Percentiles rank a stretch among this genome's conserved stretches.
These are phyloP conservation scores for Harmothoe impar DNA, from an alignment of 2,888 invertebrate species.

Conservation along the genomic window DNA sequence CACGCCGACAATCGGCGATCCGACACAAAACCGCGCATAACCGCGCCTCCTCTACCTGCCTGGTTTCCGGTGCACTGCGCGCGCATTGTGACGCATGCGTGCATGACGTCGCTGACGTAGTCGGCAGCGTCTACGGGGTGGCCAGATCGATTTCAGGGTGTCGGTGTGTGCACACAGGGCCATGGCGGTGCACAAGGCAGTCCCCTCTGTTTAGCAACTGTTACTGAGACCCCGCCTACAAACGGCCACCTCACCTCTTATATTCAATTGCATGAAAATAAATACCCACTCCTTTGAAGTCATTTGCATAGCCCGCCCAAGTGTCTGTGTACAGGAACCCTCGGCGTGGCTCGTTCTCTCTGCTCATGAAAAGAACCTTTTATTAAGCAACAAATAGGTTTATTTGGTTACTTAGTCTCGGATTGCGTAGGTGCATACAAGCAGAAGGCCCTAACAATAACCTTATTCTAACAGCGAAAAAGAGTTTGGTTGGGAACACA, in stretches of 20 bases:
- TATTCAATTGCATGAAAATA: conserved; percentile 32
- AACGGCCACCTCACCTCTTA: not conserved
- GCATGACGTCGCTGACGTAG: not conserved
- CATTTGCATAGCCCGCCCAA: not conserved
- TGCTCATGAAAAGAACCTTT: not conserved
- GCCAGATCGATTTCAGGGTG: conserved; percentile 33
- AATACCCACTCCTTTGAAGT: conserved; percentile 3
- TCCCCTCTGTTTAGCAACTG: conserved; percentile 39
- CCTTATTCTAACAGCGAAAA: too few species aligned
- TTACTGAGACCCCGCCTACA: conserved; percentile 7
- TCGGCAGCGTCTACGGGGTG: not conserved
- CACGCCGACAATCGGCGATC: conserved; percentile 9
- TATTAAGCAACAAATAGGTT: conserved; percentile 17
- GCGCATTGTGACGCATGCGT: conserved; percentile 48
- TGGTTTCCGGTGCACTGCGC: not conserved
- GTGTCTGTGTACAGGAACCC: not conserved
- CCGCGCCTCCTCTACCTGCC: not conserved
- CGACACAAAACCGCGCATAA: not conserved
- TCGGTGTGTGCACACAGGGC: conserved; percentile 5
- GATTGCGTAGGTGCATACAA: not conserved
- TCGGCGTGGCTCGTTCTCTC: not conserved
- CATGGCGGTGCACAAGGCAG: not conserved
- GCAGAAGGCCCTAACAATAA: too few species aligned
- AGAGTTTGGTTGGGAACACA: too few species aligned
- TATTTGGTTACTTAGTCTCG: not conserved